Conservation (phyloP, 64 coral and sea anemone genomes). For the Montipora efflorescens region DNA sequence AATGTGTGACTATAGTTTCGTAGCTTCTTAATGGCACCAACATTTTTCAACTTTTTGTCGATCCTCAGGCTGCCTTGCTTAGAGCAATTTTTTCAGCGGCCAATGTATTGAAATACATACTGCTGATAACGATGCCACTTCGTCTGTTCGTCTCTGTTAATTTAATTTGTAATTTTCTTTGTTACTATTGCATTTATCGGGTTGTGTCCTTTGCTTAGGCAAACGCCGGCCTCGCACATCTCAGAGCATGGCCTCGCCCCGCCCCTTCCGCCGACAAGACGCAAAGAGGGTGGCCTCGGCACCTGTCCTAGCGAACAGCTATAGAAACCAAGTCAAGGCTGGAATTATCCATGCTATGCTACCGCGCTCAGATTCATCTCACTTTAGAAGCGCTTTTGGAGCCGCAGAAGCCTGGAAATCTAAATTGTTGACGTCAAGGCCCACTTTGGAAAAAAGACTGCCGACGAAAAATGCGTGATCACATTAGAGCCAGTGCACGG, state of each 20-base stretch:
- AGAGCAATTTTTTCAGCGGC: too few relatives aligned
- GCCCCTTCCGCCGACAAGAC: background rate
- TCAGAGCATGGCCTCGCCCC: conserved; percentile 47
- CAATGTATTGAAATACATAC: too few relatives aligned
- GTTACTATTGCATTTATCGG: background rate
- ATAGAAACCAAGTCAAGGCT: conserved; percentile 68
- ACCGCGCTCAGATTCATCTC: background rate
- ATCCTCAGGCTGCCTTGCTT: too few relatives aligned
- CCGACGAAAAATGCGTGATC: conserved; percentile 16
- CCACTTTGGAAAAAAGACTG: conserved; percentile 36
- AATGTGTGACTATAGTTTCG: too few relatives aligned
- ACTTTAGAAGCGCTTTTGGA: conserved; percentile 31
- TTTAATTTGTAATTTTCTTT: background rate
- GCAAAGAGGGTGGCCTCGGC: conserved; percentile 65
- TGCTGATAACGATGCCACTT: background rate
- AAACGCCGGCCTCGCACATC: conserved; percentile 67
- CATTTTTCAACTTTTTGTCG: too few relatives aligned
- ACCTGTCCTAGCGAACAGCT: conserved; percentile 58
- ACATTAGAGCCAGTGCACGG: background rate
- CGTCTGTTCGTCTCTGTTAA: background rate
- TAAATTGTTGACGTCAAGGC: conserved; percentile 42
- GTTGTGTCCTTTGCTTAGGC: background rate
- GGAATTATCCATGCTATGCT: conserved; percentile 60
- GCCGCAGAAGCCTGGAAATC: conserved; percentile 66
- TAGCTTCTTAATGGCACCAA: too few relatives aligned